A percentile compares a stretch with the other conserved stretches of the same genome.
phyloP scores from a whole-genome alignment of 2,797 vertebrate species.

The Diplodus puntazzo region DNA sequence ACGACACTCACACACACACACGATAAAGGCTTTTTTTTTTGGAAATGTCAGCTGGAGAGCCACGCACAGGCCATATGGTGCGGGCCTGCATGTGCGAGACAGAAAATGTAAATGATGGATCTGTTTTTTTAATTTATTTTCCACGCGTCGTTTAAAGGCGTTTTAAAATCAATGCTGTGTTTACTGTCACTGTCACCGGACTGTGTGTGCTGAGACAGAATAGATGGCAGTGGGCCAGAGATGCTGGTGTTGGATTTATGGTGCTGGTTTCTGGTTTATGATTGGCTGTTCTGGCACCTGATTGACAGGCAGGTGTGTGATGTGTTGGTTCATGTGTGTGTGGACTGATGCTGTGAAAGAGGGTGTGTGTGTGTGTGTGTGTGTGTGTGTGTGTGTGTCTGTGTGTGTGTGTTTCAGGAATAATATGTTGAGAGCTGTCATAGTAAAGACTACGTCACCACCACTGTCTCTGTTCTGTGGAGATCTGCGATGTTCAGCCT shows the following conservation, averaged over 20 bases:
- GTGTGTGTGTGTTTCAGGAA: neutral
- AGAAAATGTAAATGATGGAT: constrained; percentile 30
- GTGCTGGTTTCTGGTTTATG: constrained; percentile 29
- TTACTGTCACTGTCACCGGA: constrained; percentile 24
- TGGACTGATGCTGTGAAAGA: neutral
- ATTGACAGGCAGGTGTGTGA: neutral
- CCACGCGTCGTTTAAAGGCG: constrained; percentile 23
- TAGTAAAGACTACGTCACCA: constrained; percentile 23
- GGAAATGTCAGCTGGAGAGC: constrained; percentile 46
- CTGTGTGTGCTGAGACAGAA: constrained; percentile 2
- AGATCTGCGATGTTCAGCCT: constrained; percentile 24
- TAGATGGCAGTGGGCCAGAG: constrained; percentile 31
- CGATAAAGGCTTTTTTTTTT: neutral
- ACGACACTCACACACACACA: constrained; percentile 17
- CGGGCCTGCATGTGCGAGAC: constrained; percentile 51
- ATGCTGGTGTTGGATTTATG: constrained; percentile 38
- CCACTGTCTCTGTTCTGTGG: constrained; percentile 43
- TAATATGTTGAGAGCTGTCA: neutral
- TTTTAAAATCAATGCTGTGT: constrained; percentile 49
- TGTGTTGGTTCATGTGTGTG: constrained; percentile 9
- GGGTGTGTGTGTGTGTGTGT: neutral
- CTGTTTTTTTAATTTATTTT: neutral
- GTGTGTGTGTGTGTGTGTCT: too few species aligned
- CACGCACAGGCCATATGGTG: constrained; percentile 51
- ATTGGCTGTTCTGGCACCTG: constrained; percentile 9